Percentiles rank a stretch among this genome's conserved stretches.
phyloP scores from a whole-genome alignment of 2,888 invertebrate species.

The Platycnemis pennipes region DNA sequence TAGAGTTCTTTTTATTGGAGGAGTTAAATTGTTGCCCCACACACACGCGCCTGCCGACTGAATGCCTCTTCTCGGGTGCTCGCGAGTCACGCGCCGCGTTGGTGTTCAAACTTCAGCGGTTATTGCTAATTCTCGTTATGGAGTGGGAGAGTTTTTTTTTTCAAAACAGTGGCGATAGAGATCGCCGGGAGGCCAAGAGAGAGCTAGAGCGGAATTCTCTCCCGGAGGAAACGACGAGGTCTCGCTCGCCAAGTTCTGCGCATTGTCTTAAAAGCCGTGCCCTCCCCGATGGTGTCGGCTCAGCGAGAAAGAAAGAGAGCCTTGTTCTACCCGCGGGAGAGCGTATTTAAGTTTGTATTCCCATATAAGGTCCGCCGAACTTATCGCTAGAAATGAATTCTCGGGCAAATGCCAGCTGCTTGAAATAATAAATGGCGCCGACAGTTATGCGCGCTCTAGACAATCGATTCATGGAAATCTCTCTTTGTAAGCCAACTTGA shows the following conservation, averaged over 20 bases:
- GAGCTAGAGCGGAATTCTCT: neutral
- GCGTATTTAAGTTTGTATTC: neutral
- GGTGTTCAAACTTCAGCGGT: neutral
- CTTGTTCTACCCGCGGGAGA: neutral
- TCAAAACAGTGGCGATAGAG: neutral
- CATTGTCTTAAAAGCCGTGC: conserved; percentile 11
- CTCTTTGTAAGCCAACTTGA: neutral
- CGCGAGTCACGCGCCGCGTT: neutral
- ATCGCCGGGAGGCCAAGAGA: neutral
- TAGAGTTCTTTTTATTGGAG: neutral
- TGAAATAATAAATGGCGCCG: neutral
- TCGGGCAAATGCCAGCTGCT: neutral
- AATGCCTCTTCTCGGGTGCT: neutral
- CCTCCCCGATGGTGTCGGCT: neutral
- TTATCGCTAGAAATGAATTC: conserved; percentile 7
- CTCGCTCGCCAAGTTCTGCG: neutral
- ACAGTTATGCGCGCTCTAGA: neutral
- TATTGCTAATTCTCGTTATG: neutral
- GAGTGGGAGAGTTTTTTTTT: neutral
- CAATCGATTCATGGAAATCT: neutral
- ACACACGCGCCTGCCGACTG: neutral
- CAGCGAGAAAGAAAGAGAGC: neutral
- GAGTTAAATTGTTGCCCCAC: conserved; percentile 3
- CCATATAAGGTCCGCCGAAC: neutral
- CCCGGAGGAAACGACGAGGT: neutral